phyloP scores from a whole-genome alignment of 2,888 invertebrate species.

The Eristalis pertinax region DNA sequence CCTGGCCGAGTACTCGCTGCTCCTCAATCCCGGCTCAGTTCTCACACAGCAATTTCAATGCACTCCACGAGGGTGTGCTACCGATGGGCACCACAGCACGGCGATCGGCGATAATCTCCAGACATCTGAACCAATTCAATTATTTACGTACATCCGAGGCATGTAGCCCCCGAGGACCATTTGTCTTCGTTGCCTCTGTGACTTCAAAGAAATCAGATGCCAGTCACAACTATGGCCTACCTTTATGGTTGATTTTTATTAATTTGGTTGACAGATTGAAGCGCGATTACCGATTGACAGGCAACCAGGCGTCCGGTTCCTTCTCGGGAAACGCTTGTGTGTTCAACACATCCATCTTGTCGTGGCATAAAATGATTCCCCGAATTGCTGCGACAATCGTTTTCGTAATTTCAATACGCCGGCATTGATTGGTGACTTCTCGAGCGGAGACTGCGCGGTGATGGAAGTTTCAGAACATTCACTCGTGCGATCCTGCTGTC shows the following conservation, averaged over 20 bases:
- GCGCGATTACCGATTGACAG: conserved; percentile 77
- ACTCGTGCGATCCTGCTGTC: not conserved
- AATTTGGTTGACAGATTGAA: conserved; percentile 77
- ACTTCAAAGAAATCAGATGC: conserved; percentile 11
- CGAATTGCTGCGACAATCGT: not conserved
- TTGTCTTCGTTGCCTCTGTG: conserved; percentile 37
- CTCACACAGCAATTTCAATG: not conserved
- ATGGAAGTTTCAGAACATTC: not conserved
- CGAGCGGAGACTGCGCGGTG: not conserved
- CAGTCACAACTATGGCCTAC: not conserved
- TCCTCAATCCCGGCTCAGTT: not conserved
- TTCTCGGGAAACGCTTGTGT: conserved; percentile 9
- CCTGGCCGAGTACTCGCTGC: no score
- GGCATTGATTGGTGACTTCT: not conserved
- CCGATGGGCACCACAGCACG: not conserved
- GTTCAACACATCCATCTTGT: conserved; percentile 20
- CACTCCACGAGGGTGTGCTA: not conserved
- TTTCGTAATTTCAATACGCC: not conserved
- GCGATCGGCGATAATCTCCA: conserved; percentile 36
- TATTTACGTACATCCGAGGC: conserved; percentile 16
- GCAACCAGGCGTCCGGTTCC: conserved; percentile 75
- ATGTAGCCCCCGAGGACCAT: conserved; percentile 1
- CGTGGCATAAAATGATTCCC: not conserved
- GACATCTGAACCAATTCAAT: conserved; percentile 41
- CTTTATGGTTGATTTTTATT: conserved; percentile 47